phyloP scores from a whole-genome alignment of 2,888 invertebrate genomes.

The Rhimphoctona megacephalus region DNA sequence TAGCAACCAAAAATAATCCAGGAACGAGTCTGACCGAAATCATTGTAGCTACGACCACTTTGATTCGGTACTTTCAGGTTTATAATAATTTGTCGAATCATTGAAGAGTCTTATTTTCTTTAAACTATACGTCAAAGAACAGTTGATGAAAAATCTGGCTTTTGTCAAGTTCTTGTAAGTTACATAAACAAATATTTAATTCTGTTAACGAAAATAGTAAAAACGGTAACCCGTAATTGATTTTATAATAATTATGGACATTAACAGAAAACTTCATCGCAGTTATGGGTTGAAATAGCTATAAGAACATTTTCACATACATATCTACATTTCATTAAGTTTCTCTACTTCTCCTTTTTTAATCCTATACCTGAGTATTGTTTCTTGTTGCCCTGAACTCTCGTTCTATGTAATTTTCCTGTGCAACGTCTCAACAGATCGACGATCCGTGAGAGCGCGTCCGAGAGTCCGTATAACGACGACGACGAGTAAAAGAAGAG shows the following conservation, averaged over 20 bases:
- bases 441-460: constrained; percentile 41
- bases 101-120: neutral
- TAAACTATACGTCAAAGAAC: neutral
- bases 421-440: constrained; percentile 46
- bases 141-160: neutral
- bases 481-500: constrained; percentile 1
- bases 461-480: constrained; percentile 33
- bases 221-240: neutral
- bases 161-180: neutral
- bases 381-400: constrained; percentile 19
- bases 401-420: constrained; percentile 46
- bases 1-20: neutral
- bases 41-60: too few relatives aligned
- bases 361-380: neutral
- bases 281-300: neutral
- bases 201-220: neutral
- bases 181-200: neutral
- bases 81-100: neutral
- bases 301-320: neutral
- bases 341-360: neutral
- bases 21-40: too few relatives aligned
- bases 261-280: neutral
- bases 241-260: neutral
- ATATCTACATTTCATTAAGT: neutral
- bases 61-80: neutral